Conservation (phyloP, 2,888 invertebrate species). For the Vesta saturnalis region DNA sequence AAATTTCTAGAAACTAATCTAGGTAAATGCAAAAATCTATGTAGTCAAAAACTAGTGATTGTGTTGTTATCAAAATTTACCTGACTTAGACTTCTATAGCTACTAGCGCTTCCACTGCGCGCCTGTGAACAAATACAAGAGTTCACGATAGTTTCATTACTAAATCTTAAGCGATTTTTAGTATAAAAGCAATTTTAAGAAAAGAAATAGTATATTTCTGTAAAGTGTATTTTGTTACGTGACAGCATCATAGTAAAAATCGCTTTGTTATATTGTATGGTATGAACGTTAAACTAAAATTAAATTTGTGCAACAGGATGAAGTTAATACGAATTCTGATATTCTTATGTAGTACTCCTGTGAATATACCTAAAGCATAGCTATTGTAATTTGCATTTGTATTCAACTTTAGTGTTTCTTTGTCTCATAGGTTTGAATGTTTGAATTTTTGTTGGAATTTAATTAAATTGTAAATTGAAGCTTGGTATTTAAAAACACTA, state of each 20-base stretch:
- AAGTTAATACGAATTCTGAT: neutral
- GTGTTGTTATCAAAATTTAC: slow-evolving; percentile 63
- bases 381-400: no score
- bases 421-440: no score
- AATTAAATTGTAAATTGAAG: no score
- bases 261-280: slow-evolving; percentile 2
- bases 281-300: neutral
- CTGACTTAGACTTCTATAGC: slow-evolving; percentile 91
- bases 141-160: slow-evolving; percentile 28
- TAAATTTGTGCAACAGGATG: neutral
- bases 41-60: slow-evolving; percentile 30
- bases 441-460: no score
- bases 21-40: slow-evolving; percentile 33
- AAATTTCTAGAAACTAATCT: slow-evolving; percentile 29
- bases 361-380: no score
- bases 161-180: slow-evolving; percentile 24
- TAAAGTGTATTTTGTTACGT: neutral
- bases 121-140: slow-evolving; percentile 71
- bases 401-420: no score
- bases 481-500: no score
- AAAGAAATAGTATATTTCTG: neutral
- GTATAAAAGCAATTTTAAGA: slow-evolving; percentile 1
- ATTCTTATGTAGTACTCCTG: no score
- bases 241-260: slow-evolving; percentile 21
- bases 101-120: slow-evolving; percentile 89